Conservation (phyloP, 2,888 invertebrate species). For the Trachelus stipa region DNA sequence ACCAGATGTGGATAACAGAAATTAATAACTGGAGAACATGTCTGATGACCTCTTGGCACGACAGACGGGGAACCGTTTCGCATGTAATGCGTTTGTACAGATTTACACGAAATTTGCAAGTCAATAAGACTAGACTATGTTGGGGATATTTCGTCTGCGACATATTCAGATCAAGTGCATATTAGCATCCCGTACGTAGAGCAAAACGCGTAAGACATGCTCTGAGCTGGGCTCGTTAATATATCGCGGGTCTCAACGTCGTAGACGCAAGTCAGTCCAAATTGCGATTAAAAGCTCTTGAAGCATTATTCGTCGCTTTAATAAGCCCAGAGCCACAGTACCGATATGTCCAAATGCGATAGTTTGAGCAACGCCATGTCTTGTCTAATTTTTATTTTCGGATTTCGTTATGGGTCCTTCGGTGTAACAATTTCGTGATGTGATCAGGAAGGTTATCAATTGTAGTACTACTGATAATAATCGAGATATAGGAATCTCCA, state of each 20-base stretch:
- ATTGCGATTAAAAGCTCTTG: neutral
- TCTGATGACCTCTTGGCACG: neutral
- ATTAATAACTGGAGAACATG: constrained; percentile 15
- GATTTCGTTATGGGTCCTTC: neutral
- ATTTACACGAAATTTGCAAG: constrained; percentile 4
- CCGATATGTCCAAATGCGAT: neutral
- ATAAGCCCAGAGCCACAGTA: neutral
- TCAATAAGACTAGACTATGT: neutral
- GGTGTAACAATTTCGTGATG: neutral
- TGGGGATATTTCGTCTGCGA: constrained; percentile 1
- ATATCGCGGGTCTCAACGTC: neutral
- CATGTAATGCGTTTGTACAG: constrained; percentile 1
- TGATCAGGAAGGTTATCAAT: too few species aligned
- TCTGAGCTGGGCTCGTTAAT: neutral
- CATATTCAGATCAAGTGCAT: neutral
- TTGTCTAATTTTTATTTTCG: neutral
- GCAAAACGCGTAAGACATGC: neutral
- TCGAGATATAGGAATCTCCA: too few species aligned
- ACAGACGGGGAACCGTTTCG: neutral
- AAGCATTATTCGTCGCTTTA: neutral
- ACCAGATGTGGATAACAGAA: constrained; percentile 10
- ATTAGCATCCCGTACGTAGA: neutral
- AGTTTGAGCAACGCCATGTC: too few species aligned
- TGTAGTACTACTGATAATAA: too few species aligned
- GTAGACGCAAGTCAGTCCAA: neutral